Base-by-base conservation (phyloP, 1,140 invertebrate species). In the Pseudomyrmex pallidus region DNA sequence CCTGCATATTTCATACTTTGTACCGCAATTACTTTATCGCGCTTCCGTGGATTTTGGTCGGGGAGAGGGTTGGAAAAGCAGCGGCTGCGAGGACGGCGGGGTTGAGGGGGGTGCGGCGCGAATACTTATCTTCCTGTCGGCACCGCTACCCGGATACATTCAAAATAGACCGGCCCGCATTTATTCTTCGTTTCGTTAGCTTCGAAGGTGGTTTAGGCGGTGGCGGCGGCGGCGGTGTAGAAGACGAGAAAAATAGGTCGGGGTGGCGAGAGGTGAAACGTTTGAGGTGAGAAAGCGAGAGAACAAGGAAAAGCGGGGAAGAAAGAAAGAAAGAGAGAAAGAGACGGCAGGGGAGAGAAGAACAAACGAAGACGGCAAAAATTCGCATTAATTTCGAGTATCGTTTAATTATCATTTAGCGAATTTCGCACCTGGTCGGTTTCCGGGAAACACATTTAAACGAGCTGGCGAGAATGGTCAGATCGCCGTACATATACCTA, bases 1-100 rank as follows among this genome's bases (percentile, higher is more conserved):
- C 85, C 86, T 91, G 91, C 90, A 91, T 91, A 90, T 90, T 91
- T 91, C 76, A 87, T 85, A 90, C 85, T 90, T 90, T 89, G 83
- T 89, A 89, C 87, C 86, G 87, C 86, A 88, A 88, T 89, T 89
- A 89, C 87, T 91, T 90, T 90, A 87, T 89, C 83, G 86, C 88
- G 85, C 86, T 90, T 82, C 86, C 87, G 82, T 89, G 87, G 86
- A 89, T 89, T 89, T 89, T 67, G 84, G 68, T 68, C 64, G 68
- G 70, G 76, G 13, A 35, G 35, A 35, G 13, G 83, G 72, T 63
- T 67, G 76, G 70, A 64, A 77, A 66, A 20, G 72, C 35, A 17
- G 20, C 20, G 35, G 59, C 44, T 17, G 66, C 67, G 46, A 67
- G 82, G n/a, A 57, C 61, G 62, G 22, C 20, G 48, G 48, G 52